These are phyloP conservation scores for Micrastur ruficollis DNA, from an alignment of 2,797 vertebrate genomes.

Conservation along the genomic window DNA sequence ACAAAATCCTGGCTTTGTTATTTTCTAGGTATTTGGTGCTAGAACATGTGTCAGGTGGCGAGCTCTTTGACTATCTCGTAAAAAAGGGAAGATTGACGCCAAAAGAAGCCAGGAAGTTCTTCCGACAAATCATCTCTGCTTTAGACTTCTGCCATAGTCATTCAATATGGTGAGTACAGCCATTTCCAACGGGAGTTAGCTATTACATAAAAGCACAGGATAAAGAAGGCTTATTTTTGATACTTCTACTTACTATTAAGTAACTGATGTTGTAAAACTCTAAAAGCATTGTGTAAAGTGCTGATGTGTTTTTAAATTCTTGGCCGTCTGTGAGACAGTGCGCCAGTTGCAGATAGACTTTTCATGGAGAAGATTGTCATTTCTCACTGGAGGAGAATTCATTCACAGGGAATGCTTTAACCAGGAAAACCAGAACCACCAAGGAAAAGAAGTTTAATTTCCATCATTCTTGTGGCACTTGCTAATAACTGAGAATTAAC, in stretches of 20 bases:
- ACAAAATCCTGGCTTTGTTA: neutral
- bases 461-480: neutral
- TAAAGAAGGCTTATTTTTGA: neutral
- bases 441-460: neutral
- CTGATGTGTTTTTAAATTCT: neutral
- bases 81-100: slow-evolving; percentile 97
- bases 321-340: neutral
- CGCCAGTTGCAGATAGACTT: neutral
- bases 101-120: slow-evolving; percentile 97
- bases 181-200: neutral
- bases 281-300: neutral
- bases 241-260: neutral
- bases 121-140: slow-evolving; percentile 98
- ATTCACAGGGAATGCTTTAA: slow-evolving; percentile 2
- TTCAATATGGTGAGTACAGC: slow-evolving; percentile 91
- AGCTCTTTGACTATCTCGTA: slow-evolving; percentile 98
- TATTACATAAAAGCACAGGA: neutral
- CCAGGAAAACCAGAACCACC: neutral
- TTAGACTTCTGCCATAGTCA: slow-evolving; percentile 99
- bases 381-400: neutral
- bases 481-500: neutral
- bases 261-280: neutral
- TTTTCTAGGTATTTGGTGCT: slow-evolving; percentile 91
- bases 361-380: neutral
- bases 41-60: slow-evolving; percentile 97